Conservation (phyloP, 2,113 vertebrate genomes). For the Glareola pratincola region DNA sequence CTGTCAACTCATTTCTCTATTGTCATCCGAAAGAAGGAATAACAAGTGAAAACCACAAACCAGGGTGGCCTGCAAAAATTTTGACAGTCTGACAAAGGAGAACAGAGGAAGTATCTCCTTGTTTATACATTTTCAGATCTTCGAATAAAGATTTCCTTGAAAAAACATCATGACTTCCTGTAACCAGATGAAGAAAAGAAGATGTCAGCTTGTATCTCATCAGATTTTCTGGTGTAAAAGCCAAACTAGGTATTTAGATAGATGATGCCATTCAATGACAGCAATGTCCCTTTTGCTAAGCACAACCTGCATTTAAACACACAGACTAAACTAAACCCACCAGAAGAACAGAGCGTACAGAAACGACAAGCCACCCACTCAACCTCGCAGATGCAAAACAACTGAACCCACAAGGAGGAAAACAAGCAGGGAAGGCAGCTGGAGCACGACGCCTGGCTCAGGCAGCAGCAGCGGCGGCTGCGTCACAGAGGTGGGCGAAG, state of each 20-base stretch:
- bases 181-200: background rate
- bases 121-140: background rate
- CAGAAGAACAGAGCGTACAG: slow-evolving; percentile 19
- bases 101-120: slow-evolving; percentile 1
- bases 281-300: background rate
- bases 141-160: background rate
- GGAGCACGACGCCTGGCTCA: background rate
- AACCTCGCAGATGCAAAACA: slow-evolving; percentile 15
- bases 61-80: background rate
- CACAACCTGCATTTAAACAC: background rate
- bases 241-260: background rate
- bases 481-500: background rate
- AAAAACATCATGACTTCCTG: slow-evolving; percentile 23
- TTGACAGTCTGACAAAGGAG: slow-evolving; percentile 26
- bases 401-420: background rate
- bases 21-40: background rate
- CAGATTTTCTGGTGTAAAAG: background rate
- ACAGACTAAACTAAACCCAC: background rate
- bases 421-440: background rate
- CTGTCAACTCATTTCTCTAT: slow-evolving; percentile 5
- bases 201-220: background rate
- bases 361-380: slow-evolving; percentile 21
- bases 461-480: background rate
- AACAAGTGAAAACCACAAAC: slow-evolving; percentile 30
- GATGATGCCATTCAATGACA: background rate